Base-by-base conservation (phyloP, 1,140 invertebrate genomes). In the Megalonaias nervosa region DNA sequence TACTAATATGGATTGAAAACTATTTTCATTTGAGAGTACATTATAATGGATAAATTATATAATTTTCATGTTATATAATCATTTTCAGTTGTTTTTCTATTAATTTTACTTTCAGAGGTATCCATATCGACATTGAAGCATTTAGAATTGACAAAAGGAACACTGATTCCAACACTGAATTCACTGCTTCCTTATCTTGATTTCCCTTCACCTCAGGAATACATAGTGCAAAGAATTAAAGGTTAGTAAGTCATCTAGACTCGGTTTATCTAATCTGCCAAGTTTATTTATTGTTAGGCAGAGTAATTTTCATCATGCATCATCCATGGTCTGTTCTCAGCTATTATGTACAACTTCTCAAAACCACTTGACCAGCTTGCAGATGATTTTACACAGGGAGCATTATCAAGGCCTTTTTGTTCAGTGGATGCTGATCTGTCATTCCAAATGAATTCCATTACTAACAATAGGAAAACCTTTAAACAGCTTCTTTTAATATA, bases 131-230 rank as follows among this genome's bases (percentile, higher is more conserved):
- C 86, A 31, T 74, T 92, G 19, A 90, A 90, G 77, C 91, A 91
- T 81, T 64, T 92, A 68, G 88, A 92, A 19, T 89, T 93, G 69
- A 93, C 93, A 68, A 93, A 95, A 67, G 91, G 92, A 59, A 91
- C 92, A 48, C 92, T 93, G 81, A 92, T 95, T 31, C 95, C 95
- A 1, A 94, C 93, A 64, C 87, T 96, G 67, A 92, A 94, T 13
- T 91, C 93, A 61, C 85, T 97, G 5, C 90, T 97, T 17, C 94
- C 94, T 1, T 97, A 96, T 88, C 88, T 97, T 75, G 95, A 96
- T 84, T 88, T 95, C 12, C 94, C 93, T 9, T 92, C 93, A 11
- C 95, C 96, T 92, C 96, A 97, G 85, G 95, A 96, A 88, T 97
- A 97, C 90, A 87, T 97, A 15, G 93, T 95, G 4, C 93, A 94